phyloP scores from a whole-genome alignment of 2,888 invertebrate species.

The Cybosia mesomella region DNA sequence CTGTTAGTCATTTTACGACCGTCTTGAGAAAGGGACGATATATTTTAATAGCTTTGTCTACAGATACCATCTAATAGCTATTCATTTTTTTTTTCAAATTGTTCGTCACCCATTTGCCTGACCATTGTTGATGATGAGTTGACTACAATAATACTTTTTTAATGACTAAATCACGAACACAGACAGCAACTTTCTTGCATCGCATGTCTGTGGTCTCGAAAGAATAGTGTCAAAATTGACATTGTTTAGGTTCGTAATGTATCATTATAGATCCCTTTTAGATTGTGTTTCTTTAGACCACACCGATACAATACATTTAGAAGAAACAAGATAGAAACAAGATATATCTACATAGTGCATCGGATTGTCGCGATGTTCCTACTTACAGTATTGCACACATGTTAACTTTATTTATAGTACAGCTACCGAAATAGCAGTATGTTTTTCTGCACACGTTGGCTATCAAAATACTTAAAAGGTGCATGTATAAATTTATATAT shows the following conservation, averaged over 20 bases:
- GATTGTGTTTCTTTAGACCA: neutral
- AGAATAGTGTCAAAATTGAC: slow-evolving; percentile 8
- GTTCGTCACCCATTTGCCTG: no score
- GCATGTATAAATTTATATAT: neutral
- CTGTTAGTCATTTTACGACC: no score
- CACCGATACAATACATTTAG: neutral
- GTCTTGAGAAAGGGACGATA: no score
- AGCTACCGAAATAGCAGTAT: slow-evolving; percentile 30
- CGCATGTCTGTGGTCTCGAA: neutral
- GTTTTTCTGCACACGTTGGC: slow-evolving; percentile 37
- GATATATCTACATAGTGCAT: neutral
- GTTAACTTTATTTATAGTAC: neutral
- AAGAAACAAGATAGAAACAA: neutral
- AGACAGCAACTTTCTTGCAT: neutral
- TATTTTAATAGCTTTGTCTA: no score
- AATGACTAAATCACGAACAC: no score
- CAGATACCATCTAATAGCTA: no score
- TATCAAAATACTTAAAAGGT: slow-evolving; percentile 46
- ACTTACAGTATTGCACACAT: neutral
- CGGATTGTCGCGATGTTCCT: neutral
- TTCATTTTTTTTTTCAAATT: no score
- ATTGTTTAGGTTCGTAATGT: slow-evolving; percentile 5
- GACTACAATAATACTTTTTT: neutral
- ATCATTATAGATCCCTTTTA: neutral
- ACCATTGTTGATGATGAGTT: no score